Base-by-base conservation (phyloP, 2,113 vertebrate genomes). In the Raja brachyura region DNA sequence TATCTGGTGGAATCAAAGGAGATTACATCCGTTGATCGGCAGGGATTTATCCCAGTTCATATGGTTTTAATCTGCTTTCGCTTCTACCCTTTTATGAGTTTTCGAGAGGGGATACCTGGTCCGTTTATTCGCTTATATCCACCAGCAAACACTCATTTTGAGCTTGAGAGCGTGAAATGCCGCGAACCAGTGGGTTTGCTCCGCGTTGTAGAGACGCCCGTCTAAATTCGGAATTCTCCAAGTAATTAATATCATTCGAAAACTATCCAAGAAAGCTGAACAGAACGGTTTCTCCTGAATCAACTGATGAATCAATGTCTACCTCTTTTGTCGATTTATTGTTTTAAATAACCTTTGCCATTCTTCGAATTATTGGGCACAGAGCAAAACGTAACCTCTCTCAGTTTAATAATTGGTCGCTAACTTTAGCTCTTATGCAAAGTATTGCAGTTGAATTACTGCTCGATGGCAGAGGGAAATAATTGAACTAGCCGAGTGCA, bases 31-130 rank as follows among this genome's bases (percentile, higher is more conserved):
- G 94, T 94, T 94, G 96, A 96, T 96, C 95, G 95, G 93, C 93
- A 94, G 94, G 97, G 97, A 97, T 97, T 97, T 96, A 95, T 94
- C 95, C 94, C 93, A 93, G 93, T 96, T 97, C 97, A 96, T 96
- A 96, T 96, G 96, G 95, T 96, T 96, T 96, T 97, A 97, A 97
- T 97, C 96, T 96, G 94, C 95, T 96, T 96, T 96, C 95, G 92
- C 96, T 94, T 95, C 93, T 95, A 95, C 94, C 96, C 96, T 94
- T 96, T 96, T 95, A 93, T 93, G 96, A 96, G 95, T 94, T 95
- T 94, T 93, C 94, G 90, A 85, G 94, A 94, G 93, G 94, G 93
- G 94, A 94, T 95, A 94, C 94, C 94, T 93, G 94, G 93, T 86
- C 94, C 94, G 93, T 94, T 96, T 94, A 94, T 94, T 95, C 93